phyloP scores from a whole-genome alignment of 2,113 vertebrate genomes.

The Okapia johnstoni region DNA sequence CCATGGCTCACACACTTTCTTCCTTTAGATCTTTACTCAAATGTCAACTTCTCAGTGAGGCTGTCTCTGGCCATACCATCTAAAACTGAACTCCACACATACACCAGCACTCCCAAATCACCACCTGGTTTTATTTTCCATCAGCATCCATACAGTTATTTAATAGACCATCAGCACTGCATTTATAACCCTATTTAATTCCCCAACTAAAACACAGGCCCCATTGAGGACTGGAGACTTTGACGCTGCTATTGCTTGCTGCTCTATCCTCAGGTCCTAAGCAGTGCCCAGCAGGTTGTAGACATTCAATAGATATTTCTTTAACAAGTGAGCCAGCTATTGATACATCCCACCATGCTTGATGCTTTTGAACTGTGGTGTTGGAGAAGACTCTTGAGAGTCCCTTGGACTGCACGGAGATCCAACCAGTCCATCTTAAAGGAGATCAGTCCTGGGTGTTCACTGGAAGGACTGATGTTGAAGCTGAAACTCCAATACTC shows the following conservation, averaged over 20 bases:
- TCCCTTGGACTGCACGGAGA: not conserved
- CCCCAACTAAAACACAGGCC: not conserved
- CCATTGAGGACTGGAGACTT: not conserved
- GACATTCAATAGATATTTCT: not conserved
- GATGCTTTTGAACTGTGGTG: not conserved
- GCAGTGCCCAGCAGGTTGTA: not conserved
- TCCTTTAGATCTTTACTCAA: not conserved
- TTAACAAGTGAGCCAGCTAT: constrained; percentile 59
- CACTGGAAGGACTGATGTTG: not conserved
- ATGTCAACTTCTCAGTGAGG: not conserved
- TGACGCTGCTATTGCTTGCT: not conserved
- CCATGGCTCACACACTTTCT: not conserved
- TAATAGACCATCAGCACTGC: not conserved
- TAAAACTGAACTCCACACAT: not conserved
- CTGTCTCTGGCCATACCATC: not conserved
- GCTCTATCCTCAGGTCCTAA: not conserved
- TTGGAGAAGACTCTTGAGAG: not conserved
- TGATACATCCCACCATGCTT: constrained; percentile 35
- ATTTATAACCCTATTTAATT: not conserved
- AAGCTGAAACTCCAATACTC: not conserved
- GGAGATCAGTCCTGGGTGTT: not conserved
- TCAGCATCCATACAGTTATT: not conserved
- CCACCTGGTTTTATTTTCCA: not conserved
- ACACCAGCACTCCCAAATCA: not conserved
- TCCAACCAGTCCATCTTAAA: not conserved